Base-by-base conservation (phyloP, 2,888 invertebrate species). In the Luffia ferchaultella region DNA sequence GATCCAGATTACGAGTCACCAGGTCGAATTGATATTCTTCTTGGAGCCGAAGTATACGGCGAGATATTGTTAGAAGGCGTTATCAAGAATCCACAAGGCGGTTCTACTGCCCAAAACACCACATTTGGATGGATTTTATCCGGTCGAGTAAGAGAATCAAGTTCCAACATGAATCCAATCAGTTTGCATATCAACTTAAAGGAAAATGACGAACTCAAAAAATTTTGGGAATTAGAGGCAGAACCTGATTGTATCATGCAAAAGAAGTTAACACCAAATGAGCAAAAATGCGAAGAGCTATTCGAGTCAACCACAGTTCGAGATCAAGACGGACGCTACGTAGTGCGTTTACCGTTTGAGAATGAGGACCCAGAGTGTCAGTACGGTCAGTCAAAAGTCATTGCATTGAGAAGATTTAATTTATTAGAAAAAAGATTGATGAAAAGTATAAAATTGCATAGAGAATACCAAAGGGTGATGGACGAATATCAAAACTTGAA, bases 111-210 rank as follows among this genome's bases (percentile, higher is more conserved):
- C 2, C 57, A 57, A 46, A 57, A 58, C 16, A 60, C 60, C 12
- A 18, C 20, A 2, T 52, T 60, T 19, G 57, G 60, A 1, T 60
- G 60, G 60, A 50, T 60, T 30, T 17, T 60, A 15, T 60, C 57
- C 7, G 58, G 61, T 1, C 50, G 20, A 41, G 3, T 18, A 44
- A 1, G 19, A 19, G 12, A 17, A 1, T 16, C 16, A 18, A 7
- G 18, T 2, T 16, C 15, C 3, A n/a, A n/a, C n/a, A 50, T 43
- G 2, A 15, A 16, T 12, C 9, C 55, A n/a, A 48, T 50, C 3
- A 57, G 40, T 18, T 16, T 57, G 30, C 58, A 58, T 51, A 7
- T 53, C 12, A 49, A 57, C 16, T n/a, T 54, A 0, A 56, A 50
- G 17, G 55, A 54, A 46, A 58, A 60, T 45, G 52, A 58, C 0